Conservation (phyloP, 37 sponge, comb jelly and placozoan species). For the Chondrilla cf. caribensis region DNA sequence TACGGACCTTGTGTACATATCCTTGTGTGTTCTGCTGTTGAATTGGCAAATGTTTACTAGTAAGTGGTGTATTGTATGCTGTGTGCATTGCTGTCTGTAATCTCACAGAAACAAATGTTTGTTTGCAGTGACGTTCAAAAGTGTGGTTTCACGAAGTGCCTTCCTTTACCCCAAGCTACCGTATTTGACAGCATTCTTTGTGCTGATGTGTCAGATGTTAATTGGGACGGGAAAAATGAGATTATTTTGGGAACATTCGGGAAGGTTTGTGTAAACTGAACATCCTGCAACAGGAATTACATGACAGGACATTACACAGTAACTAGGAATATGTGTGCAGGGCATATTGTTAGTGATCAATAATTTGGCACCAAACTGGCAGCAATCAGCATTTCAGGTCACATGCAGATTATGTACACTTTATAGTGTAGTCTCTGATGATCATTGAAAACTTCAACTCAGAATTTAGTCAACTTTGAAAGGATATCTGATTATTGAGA, state of each 20-base stretch:
- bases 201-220: slow-evolving; percentile 55
- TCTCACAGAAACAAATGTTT: neutral
- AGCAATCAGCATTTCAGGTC: too few relatives aligned
- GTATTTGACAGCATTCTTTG: slow-evolving; percentile 79
- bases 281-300: neutral
- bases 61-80: neutral
- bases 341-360: too few relatives aligned
- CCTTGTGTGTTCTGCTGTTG: slow-evolving; percentile 2
- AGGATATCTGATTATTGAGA: too few relatives aligned
- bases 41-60: neutral
- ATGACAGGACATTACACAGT: too few relatives aligned
- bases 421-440: too few relatives aligned
- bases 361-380: too few relatives aligned
- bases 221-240: slow-evolving; percentile 73
- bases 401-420: too few relatives aligned
- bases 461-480: too few relatives aligned
- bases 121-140: neutral
- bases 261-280: slow-evolving; percentile 26
- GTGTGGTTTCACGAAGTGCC: neutral
- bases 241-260: slow-evolving; percentile 82
- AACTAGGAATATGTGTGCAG: too few relatives aligned
- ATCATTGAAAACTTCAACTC: too few relatives aligned
- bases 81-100: too few relatives aligned
- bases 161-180: neutral
- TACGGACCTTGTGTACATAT: neutral